Evolutionary conservation across 2,113 vertebrate genomes (phyloP).

Genomic region (Pantherophis guttatus): DNA sequence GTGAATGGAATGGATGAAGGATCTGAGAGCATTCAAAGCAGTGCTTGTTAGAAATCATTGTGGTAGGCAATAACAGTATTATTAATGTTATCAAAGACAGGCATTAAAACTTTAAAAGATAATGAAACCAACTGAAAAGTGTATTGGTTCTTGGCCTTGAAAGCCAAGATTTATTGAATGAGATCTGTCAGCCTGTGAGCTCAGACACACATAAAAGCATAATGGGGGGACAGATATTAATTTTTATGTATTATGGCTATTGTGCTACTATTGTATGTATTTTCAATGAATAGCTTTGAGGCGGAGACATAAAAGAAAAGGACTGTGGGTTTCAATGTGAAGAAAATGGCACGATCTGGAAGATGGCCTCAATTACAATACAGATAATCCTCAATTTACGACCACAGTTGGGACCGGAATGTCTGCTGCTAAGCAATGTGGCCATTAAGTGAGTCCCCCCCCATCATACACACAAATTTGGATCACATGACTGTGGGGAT

Average conservation of each 20-base stretch:
- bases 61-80: not conserved
- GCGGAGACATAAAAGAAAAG: not conserved
- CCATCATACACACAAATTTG: not conserved
- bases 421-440: not conserved
- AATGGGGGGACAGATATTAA: not conserved
- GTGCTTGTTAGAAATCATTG: not conserved
- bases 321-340: not conserved
- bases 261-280: not conserved
- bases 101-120: conserved; percentile 3
- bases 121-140: not conserved
- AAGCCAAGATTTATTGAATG: not conserved
- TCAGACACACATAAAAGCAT: conserved; percentile 1
- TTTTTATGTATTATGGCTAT: conserved; percentile 1
- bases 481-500: not conserved
- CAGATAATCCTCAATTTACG: not conserved
- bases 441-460: not conserved
- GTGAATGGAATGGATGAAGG: not conserved
- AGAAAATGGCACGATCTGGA: not conserved
- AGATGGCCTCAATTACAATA: not conserved
- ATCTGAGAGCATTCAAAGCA: not conserved
- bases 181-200: not conserved
- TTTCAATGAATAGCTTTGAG: not conserved
- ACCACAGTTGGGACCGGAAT: not conserved
- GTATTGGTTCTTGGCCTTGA: not conserved
- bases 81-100: conserved; percentile 1